Evolutionary conservation across 1,140 invertebrate genomes (phyloP).

Genomic region (Drosophila mauritiana): DNA sequence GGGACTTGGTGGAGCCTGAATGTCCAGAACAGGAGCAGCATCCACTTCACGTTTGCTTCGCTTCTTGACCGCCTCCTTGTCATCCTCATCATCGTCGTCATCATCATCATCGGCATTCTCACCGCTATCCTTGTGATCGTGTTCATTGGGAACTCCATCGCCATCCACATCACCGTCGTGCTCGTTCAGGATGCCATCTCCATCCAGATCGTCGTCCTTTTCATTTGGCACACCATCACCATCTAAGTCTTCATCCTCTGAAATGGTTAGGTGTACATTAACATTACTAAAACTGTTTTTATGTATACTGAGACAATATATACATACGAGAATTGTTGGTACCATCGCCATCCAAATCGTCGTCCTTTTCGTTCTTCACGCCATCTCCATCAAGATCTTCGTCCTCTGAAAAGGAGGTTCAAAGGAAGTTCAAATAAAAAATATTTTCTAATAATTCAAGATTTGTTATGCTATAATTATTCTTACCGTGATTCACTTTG

Average conservation of each 20-base stretch:
- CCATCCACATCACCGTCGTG: conserved; percentile 85
- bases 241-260: conserved; percentile 79
- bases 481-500: conserved; percentile 73
- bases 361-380: conserved; percentile 80
- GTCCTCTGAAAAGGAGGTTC: conserved; percentile 59
- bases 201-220: conserved; percentile 70
- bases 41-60: conserved; percentile 84
- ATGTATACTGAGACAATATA: too few species aligned
- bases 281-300: not conserved
- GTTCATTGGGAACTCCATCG: conserved; percentile 74
- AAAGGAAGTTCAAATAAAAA: not conserved
- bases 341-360: conserved; percentile 76
- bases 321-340: conserved; percentile 60
- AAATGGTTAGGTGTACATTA: not conserved
- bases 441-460: not conserved
- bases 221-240: conserved; percentile 81
- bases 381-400: conserved; percentile 80
- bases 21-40: conserved; percentile 63
- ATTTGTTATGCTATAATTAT: conserved; percentile 74
- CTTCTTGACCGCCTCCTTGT: conserved; percentile 63
- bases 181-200: conserved; percentile 70
- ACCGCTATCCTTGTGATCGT: conserved; percentile 67
- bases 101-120: conserved; percentile 53
- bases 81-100: conserved; percentile 63
- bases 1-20: conserved; percentile 75